phyloP scores from a whole-genome alignment of 2,113 vertebrate genomes.

The Odontophorus gujanensis region DNA sequence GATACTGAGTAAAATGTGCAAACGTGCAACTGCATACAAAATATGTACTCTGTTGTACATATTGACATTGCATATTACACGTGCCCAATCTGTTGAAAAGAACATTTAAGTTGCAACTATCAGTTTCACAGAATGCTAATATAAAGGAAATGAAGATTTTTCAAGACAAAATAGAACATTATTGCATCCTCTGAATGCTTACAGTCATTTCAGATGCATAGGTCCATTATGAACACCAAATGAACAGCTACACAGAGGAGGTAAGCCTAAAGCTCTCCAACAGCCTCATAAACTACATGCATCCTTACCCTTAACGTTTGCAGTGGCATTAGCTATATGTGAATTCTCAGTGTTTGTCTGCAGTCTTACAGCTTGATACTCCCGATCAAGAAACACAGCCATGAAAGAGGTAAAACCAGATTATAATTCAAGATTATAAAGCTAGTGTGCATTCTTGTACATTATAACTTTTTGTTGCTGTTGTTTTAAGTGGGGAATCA shows the following conservation, averaged over 20 bases:
- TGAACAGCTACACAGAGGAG: not conserved
- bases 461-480: not conserved
- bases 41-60: slow-evolving; percentile 1
- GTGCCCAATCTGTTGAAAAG: not conserved
- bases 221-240: not conserved
- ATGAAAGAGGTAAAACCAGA: not conserved
- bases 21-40: slow-evolving; percentile 58
- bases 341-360: not conserved
- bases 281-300: not conserved
- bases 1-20: slow-evolving; percentile 42
- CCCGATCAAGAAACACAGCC: not conserved
- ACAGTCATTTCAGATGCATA: not conserved
- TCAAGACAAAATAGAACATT: not conserved
- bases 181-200: not conserved
- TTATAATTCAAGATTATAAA: not conserved
- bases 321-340: not conserved
- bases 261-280: not conserved
- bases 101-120: slow-evolving; percentile 12
- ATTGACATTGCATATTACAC: slow-evolving; percentile 37
- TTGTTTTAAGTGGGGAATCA: not conserved
- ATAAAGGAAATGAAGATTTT: not conserved
- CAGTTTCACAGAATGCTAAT: not conserved
- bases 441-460: not conserved
- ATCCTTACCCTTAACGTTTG: not conserved
- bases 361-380: not conserved